Conservation (phyloP, 1,140 invertebrate species). For the Lysiphlebus fabarum region DNA sequence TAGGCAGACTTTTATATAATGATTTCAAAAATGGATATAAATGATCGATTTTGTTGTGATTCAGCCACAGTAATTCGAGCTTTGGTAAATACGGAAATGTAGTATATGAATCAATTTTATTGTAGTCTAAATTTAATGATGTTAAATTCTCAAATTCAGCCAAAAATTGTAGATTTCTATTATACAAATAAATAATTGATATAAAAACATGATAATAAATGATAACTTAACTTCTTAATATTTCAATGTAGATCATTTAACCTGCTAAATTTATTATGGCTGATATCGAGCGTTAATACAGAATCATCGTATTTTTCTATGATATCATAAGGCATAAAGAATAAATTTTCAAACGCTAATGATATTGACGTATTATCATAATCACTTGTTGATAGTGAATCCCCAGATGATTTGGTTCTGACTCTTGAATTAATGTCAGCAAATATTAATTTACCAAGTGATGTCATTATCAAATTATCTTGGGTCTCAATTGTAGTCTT, state of each 20-base stretch:
- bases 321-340: slow-evolving; percentile 47
- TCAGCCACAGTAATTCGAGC: slow-evolving; percentile 73
- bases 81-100: slow-evolving; percentile 66
- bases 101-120: slow-evolving; percentile 63
- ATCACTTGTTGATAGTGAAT: slow-evolving; percentile 16
- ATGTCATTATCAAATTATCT: slow-evolving; percentile 49
- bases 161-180: slow-evolving; percentile 67
- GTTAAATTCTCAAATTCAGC: slow-evolving; percentile 66
- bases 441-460: slow-evolving; percentile 50
- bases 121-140: slow-evolving; percentile 73
- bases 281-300: slow-evolving; percentile 64
- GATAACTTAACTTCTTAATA: slow-evolving; percentile 15
- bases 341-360: slow-evolving; percentile 46
- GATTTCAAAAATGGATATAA: slow-evolving; percentile 69
- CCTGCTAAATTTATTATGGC: slow-evolving; percentile 68
- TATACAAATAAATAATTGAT: slow-evolving; percentile 33
- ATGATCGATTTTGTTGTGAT: slow-evolving; percentile 70
- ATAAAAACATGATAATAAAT: slow-evolving; percentile 6
- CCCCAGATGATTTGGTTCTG: not conserved
- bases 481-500: too few relatives aligned
- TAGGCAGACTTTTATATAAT: slow-evolving; percentile 64
- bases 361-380: slow-evolving; percentile 38
- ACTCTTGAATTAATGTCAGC: slow-evolving; percentile 43
- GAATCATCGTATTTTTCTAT: slow-evolving; percentile 42
- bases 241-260: slow-evolving; percentile 42